Base-by-base conservation (phyloP, 2,113 vertebrate genomes). In the Spermophilus dauricus region DNA sequence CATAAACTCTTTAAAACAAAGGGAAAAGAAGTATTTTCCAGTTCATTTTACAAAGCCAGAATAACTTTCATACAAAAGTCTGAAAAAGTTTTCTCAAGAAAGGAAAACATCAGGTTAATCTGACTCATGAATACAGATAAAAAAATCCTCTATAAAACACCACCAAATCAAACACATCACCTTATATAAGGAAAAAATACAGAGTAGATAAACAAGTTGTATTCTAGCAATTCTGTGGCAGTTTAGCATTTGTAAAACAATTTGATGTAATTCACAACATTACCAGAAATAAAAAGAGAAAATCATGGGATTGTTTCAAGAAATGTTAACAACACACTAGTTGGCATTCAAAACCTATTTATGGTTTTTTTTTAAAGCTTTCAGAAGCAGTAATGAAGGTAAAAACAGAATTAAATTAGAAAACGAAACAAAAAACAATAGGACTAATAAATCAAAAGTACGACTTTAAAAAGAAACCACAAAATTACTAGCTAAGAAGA, bases 1-100 rank as follows among this genome's bases (percentile, higher is more conserved):
- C 13, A 88, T 91, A 96, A 93, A 81, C n/a, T 93, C 32, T 56
- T 91, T 48, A 93, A 97, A 88, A 95, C 32, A 92, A 87, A 26
- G 4, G 34, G 9, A 37, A 73, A 84, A 65, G 30, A 84, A 51
- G 18, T 82, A 78, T 45, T 83, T 95, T 53, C 12, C 32, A n/a
- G n/a, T 20, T 89, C 28, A 83, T 75, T 87, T 80, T 80, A 80
- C n/a, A n/a, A 86, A 51, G 45, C 14, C 20, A 84, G 2, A 32
- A 70, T 56, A 96, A 75, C 18, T 42, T n/a, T 92, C 26, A 78
- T 39, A 67, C 17, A 92, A 96, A 88, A 82, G 53, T 91, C 39
- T 77, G 37, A 67, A 63, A 89, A 92, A 75, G 24, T 78, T 83
- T 94, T 96, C 91, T 88, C 5, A 93, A 14, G 26, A 93, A 89